Base-by-base conservation (phyloP, 2,797 vertebrate genomes). In the Macropodus opercularis region DNA sequence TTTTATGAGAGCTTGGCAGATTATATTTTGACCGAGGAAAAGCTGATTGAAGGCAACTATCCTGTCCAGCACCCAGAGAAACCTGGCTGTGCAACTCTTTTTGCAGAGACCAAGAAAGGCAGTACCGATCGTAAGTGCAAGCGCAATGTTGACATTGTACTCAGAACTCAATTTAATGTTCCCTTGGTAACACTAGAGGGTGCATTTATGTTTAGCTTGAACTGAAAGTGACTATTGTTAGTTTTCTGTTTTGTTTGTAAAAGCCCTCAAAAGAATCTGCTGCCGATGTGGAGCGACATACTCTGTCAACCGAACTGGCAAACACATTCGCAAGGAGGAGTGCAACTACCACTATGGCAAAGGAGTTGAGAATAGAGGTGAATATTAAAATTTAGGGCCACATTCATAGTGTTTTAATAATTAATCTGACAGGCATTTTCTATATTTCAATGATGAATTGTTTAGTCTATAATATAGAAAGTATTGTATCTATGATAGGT, bases 291-390 rank as follows among this genome's bases (percentile, higher is more conserved):
- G 94, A 1, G 69, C 92, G 3, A 90, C 86, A 0, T 94, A 90
- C 50, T 84, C 91, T 46, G 90, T 95, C 61, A 91, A 57, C 62
- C 51, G 75, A n/a, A 77, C 74, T 0, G 94, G 94, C 46, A 91
- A 89, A 60, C 90, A 93, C 63, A 74, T 55, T 22, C 84, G 91
- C 41, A 89, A 86, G 55, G 94, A 95, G 57, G 94, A 95, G 74
- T 94, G 94, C 50, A 92, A 59, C 66, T 95, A 94, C 60, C 94
- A 95, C 70, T 92, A 91, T 57, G 94, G 94, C 8, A 90, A 53
- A 87, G 87, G 92, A 38, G 67, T 93, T 27, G 81, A 85, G 50
- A 91, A 89, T 3, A 91, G 60, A 93, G 94, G 94, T 90, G 62
- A 68, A 56, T 10, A 12, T 22, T 5, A 0, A 2, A 12, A 23